Evolutionary conservation across 2,797 vertebrate species (phyloP), one percentile per base, ranked within the genome.

Genomic region (Cichlasoma orientale): DNA sequence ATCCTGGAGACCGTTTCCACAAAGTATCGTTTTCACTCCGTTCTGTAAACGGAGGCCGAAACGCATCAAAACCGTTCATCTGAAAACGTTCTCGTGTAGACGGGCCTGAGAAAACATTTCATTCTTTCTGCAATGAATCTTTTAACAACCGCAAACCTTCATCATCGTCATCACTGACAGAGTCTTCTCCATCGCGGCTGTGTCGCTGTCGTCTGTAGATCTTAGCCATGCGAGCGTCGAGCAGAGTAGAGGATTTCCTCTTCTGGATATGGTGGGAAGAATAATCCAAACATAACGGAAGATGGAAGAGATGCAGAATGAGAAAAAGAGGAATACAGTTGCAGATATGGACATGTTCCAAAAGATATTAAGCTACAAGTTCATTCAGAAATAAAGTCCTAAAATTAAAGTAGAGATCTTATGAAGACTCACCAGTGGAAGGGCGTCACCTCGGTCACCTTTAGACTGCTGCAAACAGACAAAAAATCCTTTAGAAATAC

Each of bases 211-310:
- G 90, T 5, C 96, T 79, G 82, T 93, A 95, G 55, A 96, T 95
- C 87, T 96, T 96, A 0, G 96, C 92, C 59, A 95, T 94, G 0
- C 95, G 95, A 58, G 95, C 91, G 0, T 96, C 96, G 19, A 96
- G 86, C 18, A 95, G 86, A 3, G 93, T 79, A 0, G 95, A 91
- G 0, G 95, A 89, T 52, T 96, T 96, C 2, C 95, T 93, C 54
- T 96, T 96, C 96, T 96, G 72, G 25, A 77, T 27, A 59, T 8
- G 4, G 1, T 5, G 29, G n/a, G 11, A 31, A 19, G 5, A 70
- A 56, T 0, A 18, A 23, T 3, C 18, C 12, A 7, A 3, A 13
- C 12, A 21, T 7, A 12, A 21, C n/a, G 19, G n/a, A 59, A 25
- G n/a, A 59, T 7, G 5, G 4, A 41, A 7, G 2, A 18, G 13